Evolutionary conservation across 2,797 vertebrate genomes (phyloP).

Genomic region (Cuculus canorus): DNA sequence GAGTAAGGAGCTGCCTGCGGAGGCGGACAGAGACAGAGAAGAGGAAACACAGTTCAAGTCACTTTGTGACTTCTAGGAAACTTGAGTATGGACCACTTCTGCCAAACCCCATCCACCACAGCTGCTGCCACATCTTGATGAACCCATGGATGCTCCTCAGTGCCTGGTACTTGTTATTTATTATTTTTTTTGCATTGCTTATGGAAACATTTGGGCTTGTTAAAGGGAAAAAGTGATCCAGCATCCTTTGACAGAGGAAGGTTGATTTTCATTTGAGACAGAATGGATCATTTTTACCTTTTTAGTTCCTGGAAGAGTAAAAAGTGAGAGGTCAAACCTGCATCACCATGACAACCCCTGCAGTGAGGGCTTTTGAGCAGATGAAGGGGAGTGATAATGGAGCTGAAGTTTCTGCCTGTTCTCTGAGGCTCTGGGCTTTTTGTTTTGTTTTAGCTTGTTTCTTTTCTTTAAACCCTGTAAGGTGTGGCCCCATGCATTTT

Average conservation of each 20-base stretch:
- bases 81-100: neutral
- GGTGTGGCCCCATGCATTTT: neutral
- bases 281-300: constrained; percentile 79
- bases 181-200: constrained; percentile 31
- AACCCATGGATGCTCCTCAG: neutral
- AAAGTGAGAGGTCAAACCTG: constrained; percentile 87
- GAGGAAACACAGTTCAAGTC: neutral
- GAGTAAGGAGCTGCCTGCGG: neutral
- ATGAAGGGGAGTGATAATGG: constrained; percentile 75
- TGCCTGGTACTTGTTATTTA: neutral
- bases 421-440: neutral
- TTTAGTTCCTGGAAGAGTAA: constrained; percentile 80
- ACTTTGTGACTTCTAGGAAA: neutral
- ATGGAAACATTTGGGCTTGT: constrained; percentile 66
- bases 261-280: constrained; percentile 78
- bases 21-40: rapidly evolving
- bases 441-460: neutral
- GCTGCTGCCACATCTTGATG: neutral
- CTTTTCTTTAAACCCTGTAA: neutral
- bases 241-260: constrained; percentile 65
- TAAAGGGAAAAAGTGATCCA: constrained; percentile 64
- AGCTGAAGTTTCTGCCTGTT: constrained; percentile 67
- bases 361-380: constrained; percentile 64
- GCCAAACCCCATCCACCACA: neutral
- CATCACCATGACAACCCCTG: constrained; percentile 87